Base-by-base conservation (phyloP, 2,113 vertebrate genomes). In the Phalacrocorax pelagicus region DNA sequence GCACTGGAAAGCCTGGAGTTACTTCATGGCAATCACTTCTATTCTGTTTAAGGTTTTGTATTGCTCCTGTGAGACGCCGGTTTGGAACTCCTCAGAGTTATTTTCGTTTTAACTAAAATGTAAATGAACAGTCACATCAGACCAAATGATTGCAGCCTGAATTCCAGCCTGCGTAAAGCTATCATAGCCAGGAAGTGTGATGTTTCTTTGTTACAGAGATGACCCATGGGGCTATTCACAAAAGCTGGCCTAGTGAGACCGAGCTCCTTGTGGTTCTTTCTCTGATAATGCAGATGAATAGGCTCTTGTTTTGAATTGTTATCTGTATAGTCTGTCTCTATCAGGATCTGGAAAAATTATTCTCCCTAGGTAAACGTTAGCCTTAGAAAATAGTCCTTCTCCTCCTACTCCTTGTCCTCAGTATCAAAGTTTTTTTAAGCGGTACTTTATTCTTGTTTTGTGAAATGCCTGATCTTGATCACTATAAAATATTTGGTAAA, bases 51-150 rank as follows among this genome's bases (percentile, higher is more conserved):
- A 59, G 42, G 19, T 80, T 92, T 73, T 83, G 23, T 32, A 61
- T 67, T 65, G 95, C 57, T 89, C 82, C 83, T 75, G n/a, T 57
- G 80, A 96, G 70, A 62, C 18, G 7, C 4, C 62, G 79, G 32
- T 88, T 92, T 94, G 72, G 80, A 86, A 75, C 36, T 84, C 67
- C 66, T 93, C 38, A 18, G 81, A 80, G 59, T 59, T 95, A 66
- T 88, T 95, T 95, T 95, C 46, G 5, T 86, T 92, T 70, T 81
- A 88, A 86, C 75, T 81, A 16, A 83, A 85, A 90, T 72, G 70
- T 92, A 96, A 83, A 96, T 89, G 88, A 96, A 74, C 55, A 90
- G 83, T 78, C 77, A 69, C 47, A 88, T 86, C 83, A 81, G 86
- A 47, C 26, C n/a, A 79, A 92, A 77, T 81, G 63, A 94, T 58